A percentile compares a stretch with the other conserved stretches of the same genome.
Conservation (phyloP, 2,888 invertebrate species). For the Agapostemon virescens region DNA sequence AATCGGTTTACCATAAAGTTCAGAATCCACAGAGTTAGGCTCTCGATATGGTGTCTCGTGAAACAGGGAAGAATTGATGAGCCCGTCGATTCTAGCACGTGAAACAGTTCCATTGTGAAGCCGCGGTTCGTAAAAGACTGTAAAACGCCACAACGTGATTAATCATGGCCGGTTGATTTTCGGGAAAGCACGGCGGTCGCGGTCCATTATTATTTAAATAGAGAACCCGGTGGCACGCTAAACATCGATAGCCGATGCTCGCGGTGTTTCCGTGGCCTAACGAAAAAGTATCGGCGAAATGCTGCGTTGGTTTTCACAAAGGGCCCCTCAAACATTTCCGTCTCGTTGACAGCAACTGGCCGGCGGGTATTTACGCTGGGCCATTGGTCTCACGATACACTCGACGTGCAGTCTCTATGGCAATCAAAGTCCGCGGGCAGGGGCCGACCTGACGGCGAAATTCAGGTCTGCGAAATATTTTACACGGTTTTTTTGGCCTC, state of each 20-base stretch:
- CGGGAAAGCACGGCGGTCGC: neutral
- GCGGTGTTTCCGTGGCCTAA: constrained; percentile 11
- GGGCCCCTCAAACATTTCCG: constrained; percentile 40
- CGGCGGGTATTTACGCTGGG: constrained; percentile 56
- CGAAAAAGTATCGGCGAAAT: constrained; percentile 42
- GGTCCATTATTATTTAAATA: constrained; percentile 8
- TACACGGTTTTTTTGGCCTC: constrained; percentile 45
- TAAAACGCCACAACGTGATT: neutral
- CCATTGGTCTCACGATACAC: constrained; percentile 49
- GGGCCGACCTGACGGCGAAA: constrained; percentile 47
- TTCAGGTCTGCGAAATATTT: constrained; percentile 65
- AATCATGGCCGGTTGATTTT: neutral
- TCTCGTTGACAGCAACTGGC: constrained; percentile 46
- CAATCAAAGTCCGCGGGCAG: constrained; percentile 61
- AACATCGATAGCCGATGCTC: constrained; percentile 23
- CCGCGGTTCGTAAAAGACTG: constrained; percentile 2
- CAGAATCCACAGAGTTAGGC: neutral
- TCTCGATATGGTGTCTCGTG: too few relatives aligned
- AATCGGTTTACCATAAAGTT: neutral
- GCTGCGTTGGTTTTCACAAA: constrained; percentile 50
- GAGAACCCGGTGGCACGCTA: constrained; percentile 30
- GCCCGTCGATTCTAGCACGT: neutral
- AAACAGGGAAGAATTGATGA: neutral
- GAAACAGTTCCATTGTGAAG: neutral
- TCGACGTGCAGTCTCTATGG: constrained; percentile 51